Conservation (phyloP, 2,888 invertebrate species). For the Calliphora vomitoria region DNA sequence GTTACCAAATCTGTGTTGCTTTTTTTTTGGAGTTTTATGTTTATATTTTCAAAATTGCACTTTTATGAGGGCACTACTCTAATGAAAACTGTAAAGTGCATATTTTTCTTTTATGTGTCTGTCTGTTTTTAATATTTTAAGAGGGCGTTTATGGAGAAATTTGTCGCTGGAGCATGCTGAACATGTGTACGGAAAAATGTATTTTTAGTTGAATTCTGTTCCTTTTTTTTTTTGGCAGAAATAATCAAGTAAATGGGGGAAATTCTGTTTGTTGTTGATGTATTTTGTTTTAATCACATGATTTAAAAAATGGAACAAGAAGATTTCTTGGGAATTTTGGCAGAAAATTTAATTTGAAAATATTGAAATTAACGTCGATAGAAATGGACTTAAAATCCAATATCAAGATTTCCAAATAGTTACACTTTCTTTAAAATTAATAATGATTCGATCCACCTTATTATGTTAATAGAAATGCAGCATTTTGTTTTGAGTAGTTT, state of each 20-base stretch:
- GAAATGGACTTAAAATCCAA: neutral
- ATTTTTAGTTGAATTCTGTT: constrained; percentile 4
- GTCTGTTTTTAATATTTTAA: constrained; percentile 55
- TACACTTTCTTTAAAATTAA: too few species aligned
- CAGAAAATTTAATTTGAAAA: neutral
- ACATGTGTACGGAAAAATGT: constrained; percentile 45
- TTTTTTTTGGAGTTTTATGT: constrained; percentile 38
- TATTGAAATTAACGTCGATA: neutral
- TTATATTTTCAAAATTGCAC: constrained; percentile 52
- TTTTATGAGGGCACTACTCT: constrained; percentile 54
- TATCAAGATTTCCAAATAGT: too few species aligned
- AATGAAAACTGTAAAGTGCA: constrained; percentile 45
- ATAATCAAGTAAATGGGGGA: constrained; percentile 50
- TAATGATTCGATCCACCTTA: too few species aligned
- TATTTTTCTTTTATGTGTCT: constrained; percentile 27
- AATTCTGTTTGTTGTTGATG: neutral
- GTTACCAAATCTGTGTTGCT: constrained; percentile 32
- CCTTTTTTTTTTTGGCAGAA: constrained; percentile 16
- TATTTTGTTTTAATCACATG: neutral
- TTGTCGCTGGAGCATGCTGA: constrained; percentile 59
- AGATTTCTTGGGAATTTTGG: neutral
- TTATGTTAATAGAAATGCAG: too few species aligned
- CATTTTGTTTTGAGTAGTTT: too few species aligned
- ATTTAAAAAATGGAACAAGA: constrained; percentile 4
- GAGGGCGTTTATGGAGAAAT: constrained; percentile 60